phyloP scores from a whole-genome alignment of 2,888 invertebrate species.

The Melanchra persicariae region DNA sequence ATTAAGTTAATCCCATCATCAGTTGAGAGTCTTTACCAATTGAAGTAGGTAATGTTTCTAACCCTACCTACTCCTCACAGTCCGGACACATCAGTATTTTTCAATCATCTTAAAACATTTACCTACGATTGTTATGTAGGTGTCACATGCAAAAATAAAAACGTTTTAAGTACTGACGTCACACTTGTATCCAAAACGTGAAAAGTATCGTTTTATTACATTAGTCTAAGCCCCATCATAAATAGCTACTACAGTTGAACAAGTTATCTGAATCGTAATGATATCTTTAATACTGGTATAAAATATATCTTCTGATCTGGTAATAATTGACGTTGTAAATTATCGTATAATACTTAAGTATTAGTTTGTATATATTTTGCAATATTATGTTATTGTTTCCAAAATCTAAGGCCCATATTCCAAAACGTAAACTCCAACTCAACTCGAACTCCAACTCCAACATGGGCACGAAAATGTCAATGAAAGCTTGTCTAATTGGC shows the following conservation, averaged over 20 bases:
- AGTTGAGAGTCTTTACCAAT: no score
- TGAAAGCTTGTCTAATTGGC: no score
- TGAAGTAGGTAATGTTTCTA: no score
- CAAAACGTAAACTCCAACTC: no score
- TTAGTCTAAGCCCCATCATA: constrained; percentile 38
- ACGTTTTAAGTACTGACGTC: constrained; percentile 11
- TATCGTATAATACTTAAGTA: constrained; percentile 14
- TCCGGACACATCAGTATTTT: not conserved
- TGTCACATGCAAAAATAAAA: not conserved
- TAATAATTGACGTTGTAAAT: constrained; percentile 38
- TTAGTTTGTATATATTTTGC: constrained; percentile 11
- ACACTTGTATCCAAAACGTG: constrained; percentile 23
- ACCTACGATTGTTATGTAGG: not conserved
- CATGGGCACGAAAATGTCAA: no score
- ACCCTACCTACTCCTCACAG: not conserved
- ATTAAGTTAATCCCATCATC: no score
- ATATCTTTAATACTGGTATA: constrained; percentile 34
- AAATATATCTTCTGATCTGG: constrained; percentile 42
- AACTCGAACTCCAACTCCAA: no score
- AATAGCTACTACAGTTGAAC: constrained; percentile 36
- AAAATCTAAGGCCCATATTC: no score
- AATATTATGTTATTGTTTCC: constrained; percentile 10
- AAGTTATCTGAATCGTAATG: constrained; percentile 19
- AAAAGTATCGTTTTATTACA: constrained; percentile 23
- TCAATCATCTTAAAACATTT: not conserved